Evolutionary conservation across 1,140 invertebrate genomes (phyloP), one percentile per base, ranked within the genome.

Genomic region (Trichoplusia ni): DNA sequence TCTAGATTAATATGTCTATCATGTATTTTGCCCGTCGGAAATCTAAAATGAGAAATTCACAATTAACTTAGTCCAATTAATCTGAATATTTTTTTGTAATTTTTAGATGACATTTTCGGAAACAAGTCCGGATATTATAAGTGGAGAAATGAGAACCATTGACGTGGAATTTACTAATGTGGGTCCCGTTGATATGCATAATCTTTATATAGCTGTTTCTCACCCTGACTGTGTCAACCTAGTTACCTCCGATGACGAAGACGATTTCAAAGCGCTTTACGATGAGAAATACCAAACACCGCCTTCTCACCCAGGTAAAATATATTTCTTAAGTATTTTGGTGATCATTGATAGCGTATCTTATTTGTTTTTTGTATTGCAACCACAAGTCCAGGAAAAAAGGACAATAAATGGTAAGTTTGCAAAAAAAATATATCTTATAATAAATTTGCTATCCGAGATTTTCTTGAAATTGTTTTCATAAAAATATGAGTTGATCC

Each of bases 101-200:
- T 68, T 76, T 61, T 42, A 91, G 90, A 89, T 91, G 80, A 92
- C 92, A 2, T 96, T 96, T 76, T 92, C 92, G 14, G 93, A 95
- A 79, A 91, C 95, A n/a, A 92, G 92, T 46, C 82, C 90, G 1
- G 93, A 94, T 51, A 92, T 96, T 76, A 84, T 96, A 35, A 94
- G 94, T 74, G 95, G 95, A 4, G 95, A 97, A 85, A 90, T 97
- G 27, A 93, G 94, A 73, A 92, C 87, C 23, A 82, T 96, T 3
- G 92, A 92, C 37, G 90, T 96, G 1, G 93, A 94, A 53, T 91
- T 97, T 21, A 92, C 91, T 37, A 97, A 96, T 75, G 90, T 92
- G 23, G 95, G 95, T 7, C 93, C 92, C 14, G 92, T 93, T 8
- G 89, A 93, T 1, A 83, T 96, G 69, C 92, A 91, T 44, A 93